Percentiles rank a stretch among this genome's conserved stretches.
Conservation (phyloP, 1,140 invertebrate genomes). For the Lucilia cuprina region DNA sequence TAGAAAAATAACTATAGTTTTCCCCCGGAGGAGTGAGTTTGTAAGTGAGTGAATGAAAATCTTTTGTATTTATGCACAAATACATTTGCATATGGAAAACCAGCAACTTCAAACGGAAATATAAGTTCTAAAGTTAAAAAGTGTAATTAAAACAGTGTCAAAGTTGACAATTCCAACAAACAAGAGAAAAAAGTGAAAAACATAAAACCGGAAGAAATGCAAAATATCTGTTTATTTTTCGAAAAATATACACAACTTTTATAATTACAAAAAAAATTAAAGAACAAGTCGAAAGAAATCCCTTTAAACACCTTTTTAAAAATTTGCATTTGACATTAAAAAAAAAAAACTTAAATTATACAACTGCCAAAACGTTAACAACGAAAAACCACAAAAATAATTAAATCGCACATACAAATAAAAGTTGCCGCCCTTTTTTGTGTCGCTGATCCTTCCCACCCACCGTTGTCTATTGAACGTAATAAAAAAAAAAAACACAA, state of each 20-base stretch:
- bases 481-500: neutral
- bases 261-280: too few species aligned
- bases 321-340: neutral
- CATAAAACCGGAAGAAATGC: neutral
- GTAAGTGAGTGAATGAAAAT: too few species aligned
- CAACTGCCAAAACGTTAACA: neutral
- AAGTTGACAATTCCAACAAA: neutral
- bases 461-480: neutral
- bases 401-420: neutral
- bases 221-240: neutral
- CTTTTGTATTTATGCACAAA: neutral
- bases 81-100: neutral
- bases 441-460: neutral
- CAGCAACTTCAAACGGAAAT: neutral
- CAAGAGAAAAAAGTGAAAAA: neutral
- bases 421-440: conserved; percentile 30
- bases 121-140: conserved; percentile 1
- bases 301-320: neutral
- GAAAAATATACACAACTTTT: too few species aligned
- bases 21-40: too few species aligned
- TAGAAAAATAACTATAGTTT: neutral
- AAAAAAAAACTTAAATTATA: neutral
- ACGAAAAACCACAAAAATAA: neutral
- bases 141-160: neutral
- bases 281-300: neutral